Percentiles rank a stretch among this genome's conserved stretches.
These are phyloP conservation scores for Drosophila baimaii DNA, from an alignment of 1,140 invertebrate species.

Conservation along the genomic window DNA sequence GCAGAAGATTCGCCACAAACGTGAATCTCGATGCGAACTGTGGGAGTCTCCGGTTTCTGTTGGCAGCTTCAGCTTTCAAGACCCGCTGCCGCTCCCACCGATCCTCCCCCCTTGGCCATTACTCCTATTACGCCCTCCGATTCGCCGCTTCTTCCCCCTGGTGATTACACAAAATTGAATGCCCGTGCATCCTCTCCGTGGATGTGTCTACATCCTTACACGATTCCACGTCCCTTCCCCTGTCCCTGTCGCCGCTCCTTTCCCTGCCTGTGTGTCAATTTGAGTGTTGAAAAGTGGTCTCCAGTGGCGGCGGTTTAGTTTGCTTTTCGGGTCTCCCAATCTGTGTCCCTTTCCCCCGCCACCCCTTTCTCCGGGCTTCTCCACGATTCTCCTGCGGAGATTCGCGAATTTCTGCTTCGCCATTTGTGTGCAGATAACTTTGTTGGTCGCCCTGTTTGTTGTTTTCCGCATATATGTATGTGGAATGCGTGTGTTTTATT, in stretches of 20 bases:
- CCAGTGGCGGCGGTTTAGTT: slow-evolving; percentile 77
- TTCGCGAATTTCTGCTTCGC: slow-evolving; percentile 56
- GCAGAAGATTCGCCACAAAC: slow-evolving; percentile 67
- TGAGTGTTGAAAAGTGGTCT: slow-evolving; percentile 82
- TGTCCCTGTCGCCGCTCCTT: not conserved
- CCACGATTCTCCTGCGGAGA: slow-evolving; percentile 4
- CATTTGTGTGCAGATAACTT: slow-evolving; percentile 68
- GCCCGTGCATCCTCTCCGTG: slow-evolving; percentile 49
- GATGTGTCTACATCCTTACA: slow-evolving; percentile 24
- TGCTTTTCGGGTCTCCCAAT: slow-evolving; percentile 47
- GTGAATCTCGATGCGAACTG: slow-evolving; percentile 50
- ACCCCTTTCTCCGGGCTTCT: not conserved
- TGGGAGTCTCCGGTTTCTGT: slow-evolving; percentile 41
- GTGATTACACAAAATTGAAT: slow-evolving; percentile 81
- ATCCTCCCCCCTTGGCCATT: not conserved
- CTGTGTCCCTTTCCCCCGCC: not conserved
- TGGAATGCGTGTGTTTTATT: slow-evolving; percentile 66
- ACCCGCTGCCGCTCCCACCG: not conserved
- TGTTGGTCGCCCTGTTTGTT: slow-evolving; percentile 33
- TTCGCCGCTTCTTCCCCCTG: slow-evolving; percentile 19
- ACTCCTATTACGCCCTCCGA: slow-evolving; percentile 5
- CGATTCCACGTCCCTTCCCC: slow-evolving; percentile 21
- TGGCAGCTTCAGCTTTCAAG: slow-evolving; percentile 21
- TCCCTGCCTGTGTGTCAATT: slow-evolving; percentile 66
- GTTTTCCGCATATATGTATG: slow-evolving; percentile 19